phyloP scores from a whole-genome alignment of 1,140 invertebrate genomes.

The Trichogramma pretiosum region DNA sequence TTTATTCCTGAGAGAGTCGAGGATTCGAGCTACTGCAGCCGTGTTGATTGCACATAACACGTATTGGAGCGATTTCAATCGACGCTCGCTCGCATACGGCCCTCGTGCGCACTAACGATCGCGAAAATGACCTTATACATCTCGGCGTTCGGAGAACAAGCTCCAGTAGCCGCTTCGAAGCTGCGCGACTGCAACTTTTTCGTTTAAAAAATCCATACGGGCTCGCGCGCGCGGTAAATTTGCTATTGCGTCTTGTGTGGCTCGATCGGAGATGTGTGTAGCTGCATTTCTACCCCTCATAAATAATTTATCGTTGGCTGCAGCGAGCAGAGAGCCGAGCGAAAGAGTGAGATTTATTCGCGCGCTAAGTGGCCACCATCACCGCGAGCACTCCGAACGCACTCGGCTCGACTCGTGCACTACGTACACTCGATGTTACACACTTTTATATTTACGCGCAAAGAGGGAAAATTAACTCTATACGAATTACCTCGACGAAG shows the following conservation, averaged over 20 bases:
- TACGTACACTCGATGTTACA: too few relatives aligned
- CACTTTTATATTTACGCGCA: slow-evolving; percentile 6
- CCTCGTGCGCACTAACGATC: slow-evolving; percentile 11
- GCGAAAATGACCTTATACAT: slow-evolving; percentile 11
- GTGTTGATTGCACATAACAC: too few relatives aligned
- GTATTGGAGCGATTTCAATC: too few relatives aligned
- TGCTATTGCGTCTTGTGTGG: slow-evolving; percentile 23
- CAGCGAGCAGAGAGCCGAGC: slow-evolving; percentile 1
- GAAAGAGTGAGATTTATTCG: slow-evolving; percentile 21
- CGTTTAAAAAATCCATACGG: too few relatives aligned
- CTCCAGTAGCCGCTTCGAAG: too few relatives aligned
- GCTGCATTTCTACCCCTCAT: slow-evolving; percentile 9
- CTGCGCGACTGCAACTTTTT: not conserved
- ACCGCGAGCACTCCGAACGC: not conserved
- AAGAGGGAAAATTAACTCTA: too few relatives aligned
- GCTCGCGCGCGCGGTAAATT: not conserved
- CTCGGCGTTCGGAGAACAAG: not conserved
- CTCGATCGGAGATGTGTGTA: not conserved
- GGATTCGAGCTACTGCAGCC: too few relatives aligned
- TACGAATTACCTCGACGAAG: too few relatives aligned
- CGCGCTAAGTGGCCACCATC: slow-evolving; percentile 17
- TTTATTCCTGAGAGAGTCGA: too few relatives aligned
- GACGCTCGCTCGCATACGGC: too few relatives aligned
- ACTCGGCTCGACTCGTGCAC: not conserved
- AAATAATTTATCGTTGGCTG: slow-evolving; percentile 21